Base-by-base conservation (phyloP, 2,888 invertebrate species). In the Lottia gigantea region DNA sequence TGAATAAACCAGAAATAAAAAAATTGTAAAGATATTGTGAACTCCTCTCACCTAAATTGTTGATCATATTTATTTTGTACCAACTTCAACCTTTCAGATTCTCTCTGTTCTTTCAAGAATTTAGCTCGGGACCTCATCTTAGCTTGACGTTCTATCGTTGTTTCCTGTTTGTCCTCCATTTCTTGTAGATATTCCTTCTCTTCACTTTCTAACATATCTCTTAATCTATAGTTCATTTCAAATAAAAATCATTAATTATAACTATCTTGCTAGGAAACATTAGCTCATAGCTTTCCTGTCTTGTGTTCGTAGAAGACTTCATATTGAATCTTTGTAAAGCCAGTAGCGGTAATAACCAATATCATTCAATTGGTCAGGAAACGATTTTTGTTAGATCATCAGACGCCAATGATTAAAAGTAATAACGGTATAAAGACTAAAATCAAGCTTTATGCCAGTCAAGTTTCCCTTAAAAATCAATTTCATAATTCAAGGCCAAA, bases 41-140 rank as follows among this genome's bases (percentile, higher is more conserved):
- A 25, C 7, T 25, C 64, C 40, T 66, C 69, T 49, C 73, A 88
- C 88, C 88, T 85, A 79, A 87, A 89, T 71, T 86, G 85, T 73
- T 88, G 88, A 68, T 88, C 87, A 72, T 86, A 82, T 81, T 88
- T 89, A 63, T 87, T 84, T 68, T 87, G 85, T 6, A 88, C 88
- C 79, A 85, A 81, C 46, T 80, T 73, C 47, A 86, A 76, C 67
- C 88, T 76, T 71, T 88, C 88, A 40, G 76, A 65, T 74, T 88
- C 89, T 67, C 88, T 74, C 72, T 82, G 85, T 55, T 87, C 88
- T 71, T 85, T 87, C 46, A 89, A 72, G 47, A 79, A 78, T 71
- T 85, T 85, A 1, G 88, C 88, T 65, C 86, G 74, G 55, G 87
- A 85, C 67, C 87, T 80, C 86, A 88, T 86, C 76, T 86, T 87